phyloP scores from a whole-genome alignment of 2,888 invertebrate genomes.

The Apoderus coryli region DNA sequence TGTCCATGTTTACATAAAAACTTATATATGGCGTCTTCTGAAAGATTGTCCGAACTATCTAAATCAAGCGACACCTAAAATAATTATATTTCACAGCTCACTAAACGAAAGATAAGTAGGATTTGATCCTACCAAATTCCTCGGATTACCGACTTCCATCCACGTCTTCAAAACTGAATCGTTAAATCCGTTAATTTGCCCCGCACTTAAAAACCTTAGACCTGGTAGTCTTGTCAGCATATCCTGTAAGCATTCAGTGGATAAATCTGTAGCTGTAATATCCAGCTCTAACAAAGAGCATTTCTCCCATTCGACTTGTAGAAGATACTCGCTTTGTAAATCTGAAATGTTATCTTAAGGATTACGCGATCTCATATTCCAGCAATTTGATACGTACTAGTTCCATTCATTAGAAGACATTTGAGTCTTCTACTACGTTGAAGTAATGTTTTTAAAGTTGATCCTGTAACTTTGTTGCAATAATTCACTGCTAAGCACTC shows the following conservation, averaged over 20 bases:
- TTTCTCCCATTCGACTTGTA: slow-evolving; percentile 98
- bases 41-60: slow-evolving; percentile 88
- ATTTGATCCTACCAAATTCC: slow-evolving; percentile 29
- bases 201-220: slow-evolving; percentile 82
- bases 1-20: slow-evolving; percentile 82
- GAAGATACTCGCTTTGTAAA: slow-evolving; percentile 80
- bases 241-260: slow-evolving; percentile 84
- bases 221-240: slow-evolving; percentile 78
- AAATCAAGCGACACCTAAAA: slow-evolving; percentile 69
- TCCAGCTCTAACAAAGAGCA: slow-evolving; percentile 81
- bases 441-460: slow-evolving; percentile 86
- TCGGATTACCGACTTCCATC: slow-evolving; percentile 71
- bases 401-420: slow-evolving; percentile 92
- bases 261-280: slow-evolving; percentile 91
- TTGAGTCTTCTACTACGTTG: slow-evolving; percentile 84
- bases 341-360: slow-evolving; percentile 36
- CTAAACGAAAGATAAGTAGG: background rate
- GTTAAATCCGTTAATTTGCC: slow-evolving; percentile 94
- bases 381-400: slow-evolving; percentile 47
- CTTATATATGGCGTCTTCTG: slow-evolving; percentile 83
- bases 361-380: slow-evolving; percentile 2
- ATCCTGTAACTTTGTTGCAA: slow-evolving; percentile 92
- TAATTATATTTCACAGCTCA: slow-evolving; percentile 1
- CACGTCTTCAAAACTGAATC: slow-evolving; percentile 87
- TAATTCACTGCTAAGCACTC: slow-evolving; percentile 96